Conservation (phyloP, 92 coral and sea anemone genomes). For the Diadumene lineata region DNA sequence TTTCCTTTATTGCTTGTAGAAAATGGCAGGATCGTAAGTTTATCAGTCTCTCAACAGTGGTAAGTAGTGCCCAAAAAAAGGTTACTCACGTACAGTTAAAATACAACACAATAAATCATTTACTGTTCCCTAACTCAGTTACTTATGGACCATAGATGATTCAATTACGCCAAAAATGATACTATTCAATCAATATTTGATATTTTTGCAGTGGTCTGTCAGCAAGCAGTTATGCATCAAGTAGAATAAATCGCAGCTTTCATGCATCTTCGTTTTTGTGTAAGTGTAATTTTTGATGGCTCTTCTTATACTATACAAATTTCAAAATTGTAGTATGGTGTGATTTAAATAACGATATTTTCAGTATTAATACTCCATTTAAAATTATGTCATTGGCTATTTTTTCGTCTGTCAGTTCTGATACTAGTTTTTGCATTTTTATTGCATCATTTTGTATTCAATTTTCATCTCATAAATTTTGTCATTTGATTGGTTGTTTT, state of each 20-base stretch:
- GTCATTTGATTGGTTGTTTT: neutral
- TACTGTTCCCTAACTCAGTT: neutral
- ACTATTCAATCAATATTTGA: neutral
- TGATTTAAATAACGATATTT: no score
- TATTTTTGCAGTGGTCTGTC: slow-evolving; percentile 8
- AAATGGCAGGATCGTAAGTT: slow-evolving; percentile 13
- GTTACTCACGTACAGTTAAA: neutral
- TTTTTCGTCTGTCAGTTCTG: no score
- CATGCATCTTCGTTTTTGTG: slow-evolving; percentile 30
- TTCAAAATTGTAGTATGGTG: no score
- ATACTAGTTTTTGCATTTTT: no score
- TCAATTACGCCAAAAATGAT: neutral
- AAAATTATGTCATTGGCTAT: no score
- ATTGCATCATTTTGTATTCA: no score
- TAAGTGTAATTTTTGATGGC: no score
- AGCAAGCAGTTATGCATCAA: slow-evolving; percentile 18
- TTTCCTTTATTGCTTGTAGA: slow-evolving; percentile 1
- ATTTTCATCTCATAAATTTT: neutral
- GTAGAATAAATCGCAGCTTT: slow-evolving; percentile 10
- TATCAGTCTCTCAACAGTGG: slow-evolving; percentile 23
- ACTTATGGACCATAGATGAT: neutral
- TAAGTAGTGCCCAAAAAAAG: neutral
- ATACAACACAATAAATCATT: neutral
- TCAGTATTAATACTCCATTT: no score
- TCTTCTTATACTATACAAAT: no score